phyloP scores from a whole-genome alignment of 2,888 invertebrate species.

The Bruchidius siliquastri region DNA sequence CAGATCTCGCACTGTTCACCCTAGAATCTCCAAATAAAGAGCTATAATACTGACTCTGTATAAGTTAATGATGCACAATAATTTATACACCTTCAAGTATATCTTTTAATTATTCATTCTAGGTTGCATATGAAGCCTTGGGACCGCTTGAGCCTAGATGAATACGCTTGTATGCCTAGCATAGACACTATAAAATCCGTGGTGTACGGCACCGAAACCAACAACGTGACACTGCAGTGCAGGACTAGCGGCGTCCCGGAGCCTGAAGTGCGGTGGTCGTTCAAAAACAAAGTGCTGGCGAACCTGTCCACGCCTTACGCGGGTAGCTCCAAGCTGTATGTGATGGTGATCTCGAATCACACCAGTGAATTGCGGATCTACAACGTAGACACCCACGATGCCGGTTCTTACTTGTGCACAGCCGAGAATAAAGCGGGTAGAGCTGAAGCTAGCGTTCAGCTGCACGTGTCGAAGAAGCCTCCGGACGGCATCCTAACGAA shows the following conservation, averaged over 20 bases:
- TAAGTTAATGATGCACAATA: no score
- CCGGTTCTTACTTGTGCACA: constrained; percentile 70
- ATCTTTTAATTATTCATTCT: background rate
- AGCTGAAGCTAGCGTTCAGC: constrained; percentile 67
- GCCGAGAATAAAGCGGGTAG: constrained; percentile 79
- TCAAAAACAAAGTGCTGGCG: constrained; percentile 65
- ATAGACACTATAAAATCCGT: constrained; percentile 58
- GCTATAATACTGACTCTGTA: no score
- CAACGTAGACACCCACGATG: constrained; percentile 68
- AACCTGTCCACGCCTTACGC: constrained; percentile 54
- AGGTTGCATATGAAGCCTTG: constrained; percentile 59
- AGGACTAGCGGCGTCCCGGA: constrained; percentile 65
- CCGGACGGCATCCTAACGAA: constrained; percentile 57
- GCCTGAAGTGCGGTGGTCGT: constrained; percentile 68
- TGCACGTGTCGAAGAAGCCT: constrained; percentile 64
- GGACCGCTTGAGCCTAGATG: constrained; percentile 72
- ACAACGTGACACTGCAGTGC: constrained; percentile 70
- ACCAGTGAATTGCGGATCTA: constrained; percentile 71
- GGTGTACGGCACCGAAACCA: constrained; percentile 64
- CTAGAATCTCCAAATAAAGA: no score
- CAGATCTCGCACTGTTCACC: no score
- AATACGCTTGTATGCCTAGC: constrained; percentile 74
- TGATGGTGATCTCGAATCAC: constrained; percentile 52
- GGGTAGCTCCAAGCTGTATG: constrained; percentile 58
- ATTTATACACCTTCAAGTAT: no score